phyloP scores from a whole-genome alignment of 2,888 invertebrate species.

The Morinoia aosen region DNA sequence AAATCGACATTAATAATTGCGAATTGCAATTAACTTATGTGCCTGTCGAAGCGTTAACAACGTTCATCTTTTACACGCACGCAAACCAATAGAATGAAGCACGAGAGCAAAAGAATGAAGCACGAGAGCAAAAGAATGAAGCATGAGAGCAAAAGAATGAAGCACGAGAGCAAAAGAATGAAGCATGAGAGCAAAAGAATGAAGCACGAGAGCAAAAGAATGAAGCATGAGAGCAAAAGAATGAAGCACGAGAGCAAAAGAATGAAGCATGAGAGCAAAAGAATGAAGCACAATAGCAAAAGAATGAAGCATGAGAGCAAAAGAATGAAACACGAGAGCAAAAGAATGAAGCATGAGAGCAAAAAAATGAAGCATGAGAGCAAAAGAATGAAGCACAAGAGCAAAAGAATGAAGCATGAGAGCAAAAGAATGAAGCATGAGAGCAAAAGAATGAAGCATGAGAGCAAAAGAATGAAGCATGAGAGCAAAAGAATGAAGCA shows the following conservation, averaged over 20 bases:
- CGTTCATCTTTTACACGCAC: too few species aligned
- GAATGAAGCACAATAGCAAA: too few species aligned
- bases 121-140: neutral
- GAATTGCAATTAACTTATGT: too few species aligned
- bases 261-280: neutral
- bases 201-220: too few species aligned
- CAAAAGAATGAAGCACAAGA: neutral
- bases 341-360: neutral
- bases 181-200: neutral
- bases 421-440: neutral
- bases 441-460: too few species aligned
- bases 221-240: neutral
- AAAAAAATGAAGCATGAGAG: too few species aligned
- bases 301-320: neutral
- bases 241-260: too few species aligned
- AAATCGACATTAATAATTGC: too few species aligned
- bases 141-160: neutral
- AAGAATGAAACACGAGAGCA: too few species aligned
- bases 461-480: neutral
- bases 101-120: neutral
- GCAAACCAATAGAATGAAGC: neutral
- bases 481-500: neutral
- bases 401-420: too few species aligned
- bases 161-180: neutral
- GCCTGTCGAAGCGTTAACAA: too few species aligned